Percentiles rank a stretch among this genome's conserved stretches.
These are phyloP conservation scores for Temnothorax ravouxi DNA, from an alignment of 2,888 invertebrate species.

Conservation along the genomic window DNA sequence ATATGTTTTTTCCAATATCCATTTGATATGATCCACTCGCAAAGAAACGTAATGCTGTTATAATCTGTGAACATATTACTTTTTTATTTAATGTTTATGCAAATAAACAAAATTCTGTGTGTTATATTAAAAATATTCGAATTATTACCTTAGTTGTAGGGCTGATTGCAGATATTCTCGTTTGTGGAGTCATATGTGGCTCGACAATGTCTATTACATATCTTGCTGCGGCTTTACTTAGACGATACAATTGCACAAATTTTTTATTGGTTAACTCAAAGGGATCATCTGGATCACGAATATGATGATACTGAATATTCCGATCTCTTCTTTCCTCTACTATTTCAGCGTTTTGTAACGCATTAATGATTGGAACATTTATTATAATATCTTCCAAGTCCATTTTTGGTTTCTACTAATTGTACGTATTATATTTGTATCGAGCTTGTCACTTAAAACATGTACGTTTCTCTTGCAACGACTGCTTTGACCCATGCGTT, in stretches of 20 bases:
- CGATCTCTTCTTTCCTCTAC: background rate
- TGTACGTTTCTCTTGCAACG: background rate
- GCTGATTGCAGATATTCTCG: background rate
- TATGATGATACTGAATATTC: background rate
- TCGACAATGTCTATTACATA: background rate
- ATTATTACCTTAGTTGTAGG: constrained; percentile 1
- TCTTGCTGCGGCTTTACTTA: background rate
- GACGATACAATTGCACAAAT: background rate
- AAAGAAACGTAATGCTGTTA: constrained; percentile 6
- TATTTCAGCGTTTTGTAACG: no score
- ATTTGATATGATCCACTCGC: constrained; percentile 17
- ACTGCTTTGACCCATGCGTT: background rate
- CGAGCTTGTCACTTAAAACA: background rate
- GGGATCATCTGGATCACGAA: background rate
- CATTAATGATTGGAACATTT: no score
- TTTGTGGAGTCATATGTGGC: background rate
- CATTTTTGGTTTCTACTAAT: background rate
- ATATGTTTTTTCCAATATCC: background rate
- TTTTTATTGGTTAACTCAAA: background rate
- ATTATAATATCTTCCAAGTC: no score
- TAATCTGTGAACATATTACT: background rate
- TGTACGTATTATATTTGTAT: background rate
- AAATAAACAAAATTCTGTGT: background rate
- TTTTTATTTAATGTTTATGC: constrained; percentile 8
- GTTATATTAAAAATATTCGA: background rate